Evolutionary conservation across 2,797 vertebrate species (phyloP).

Genomic region (Kryptopterus vitreolus): DNA sequence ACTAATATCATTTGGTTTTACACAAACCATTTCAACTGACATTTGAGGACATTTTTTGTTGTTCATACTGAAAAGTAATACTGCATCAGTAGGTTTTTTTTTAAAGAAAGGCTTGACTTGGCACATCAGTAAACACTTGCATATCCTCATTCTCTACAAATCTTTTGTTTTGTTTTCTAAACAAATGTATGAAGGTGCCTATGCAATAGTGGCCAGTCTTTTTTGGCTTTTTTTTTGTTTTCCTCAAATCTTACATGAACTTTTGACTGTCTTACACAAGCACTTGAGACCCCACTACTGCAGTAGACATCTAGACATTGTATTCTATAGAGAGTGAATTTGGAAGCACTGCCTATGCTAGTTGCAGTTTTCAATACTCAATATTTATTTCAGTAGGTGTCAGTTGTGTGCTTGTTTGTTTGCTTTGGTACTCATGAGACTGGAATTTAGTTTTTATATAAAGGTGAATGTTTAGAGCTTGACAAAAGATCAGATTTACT

Average conservation of each 20-base stretch:
- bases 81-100: neutral
- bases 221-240: slow-evolving; percentile 21
- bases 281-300: slow-evolving; percentile 28
- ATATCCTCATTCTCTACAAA: slow-evolving; percentile 14
- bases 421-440: slow-evolving; percentile 3
- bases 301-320: slow-evolving; percentile 4
- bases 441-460: slow-evolving; percentile 9
- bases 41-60: neutral
- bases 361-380: neutral
- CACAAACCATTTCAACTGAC: neutral
- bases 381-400: neutral
- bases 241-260: neutral
- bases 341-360: neutral
- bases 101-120: neutral
- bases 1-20: neutral
- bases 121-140: neutral
- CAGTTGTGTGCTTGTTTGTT: slow-evolving; percentile 6
- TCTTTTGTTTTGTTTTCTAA: slow-evolving; percentile 15
- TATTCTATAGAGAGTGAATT: neutral
- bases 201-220: slow-evolving; percentile 43
- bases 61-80: neutral
- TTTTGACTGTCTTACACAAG: slow-evolving; percentile 2
- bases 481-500: neutral
- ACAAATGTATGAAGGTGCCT: slow-evolving; percentile 37
- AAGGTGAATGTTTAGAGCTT: neutral